Evolutionary conservation across 2,888 invertebrate genomes (phyloP).

Genomic region (Clistopyga incitator): DNA sequence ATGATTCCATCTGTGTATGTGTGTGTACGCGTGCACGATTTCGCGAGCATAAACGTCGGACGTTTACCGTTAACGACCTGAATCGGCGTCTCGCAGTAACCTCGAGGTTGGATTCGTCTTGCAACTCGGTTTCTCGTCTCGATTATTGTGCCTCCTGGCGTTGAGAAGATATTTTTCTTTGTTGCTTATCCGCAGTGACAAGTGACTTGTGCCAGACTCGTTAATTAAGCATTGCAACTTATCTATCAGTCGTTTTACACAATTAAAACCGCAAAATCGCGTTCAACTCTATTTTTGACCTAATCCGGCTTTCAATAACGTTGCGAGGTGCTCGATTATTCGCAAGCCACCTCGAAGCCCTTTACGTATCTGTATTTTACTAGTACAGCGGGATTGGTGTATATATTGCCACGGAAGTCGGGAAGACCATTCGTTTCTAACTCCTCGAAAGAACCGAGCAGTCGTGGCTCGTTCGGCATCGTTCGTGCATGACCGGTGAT

Average conservation of each 20-base stretch:
- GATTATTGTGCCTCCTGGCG: neutral
- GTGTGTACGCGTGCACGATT: constrained; percentile 67
- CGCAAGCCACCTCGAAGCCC: neutral
- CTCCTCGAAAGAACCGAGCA: constrained; percentile 44
- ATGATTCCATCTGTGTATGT: constrained; percentile 17
- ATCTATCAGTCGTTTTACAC: too few species aligned
- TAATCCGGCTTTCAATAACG: neutral
- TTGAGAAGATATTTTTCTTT: neutral
- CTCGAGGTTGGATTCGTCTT: constrained; percentile 23
- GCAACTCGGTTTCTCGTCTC: constrained; percentile 13
- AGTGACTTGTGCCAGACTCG: too few species aligned
- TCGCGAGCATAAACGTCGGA: constrained; percentile 74
- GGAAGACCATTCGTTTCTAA: constrained; percentile 2
- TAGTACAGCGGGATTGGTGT: neutral
- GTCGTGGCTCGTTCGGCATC: constrained; percentile 66
- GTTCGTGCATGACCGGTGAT: constrained; percentile 63
- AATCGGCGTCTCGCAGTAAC: constrained; percentile 70
- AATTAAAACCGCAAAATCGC: neutral
- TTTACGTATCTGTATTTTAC: neutral
- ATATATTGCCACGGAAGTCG: constrained; percentile 15
- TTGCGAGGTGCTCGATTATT: neutral
- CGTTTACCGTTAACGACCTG: constrained; percentile 81
- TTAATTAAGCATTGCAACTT: too few species aligned
- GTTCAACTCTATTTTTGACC: neutral
- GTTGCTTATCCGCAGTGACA: too few species aligned